Percentiles rank a stretch among this genome's conserved stretches.
Evolutionary conservation across 2,797 vertebrate species (phyloP).

Genomic region (Bryconaethiops microstoma): DNA sequence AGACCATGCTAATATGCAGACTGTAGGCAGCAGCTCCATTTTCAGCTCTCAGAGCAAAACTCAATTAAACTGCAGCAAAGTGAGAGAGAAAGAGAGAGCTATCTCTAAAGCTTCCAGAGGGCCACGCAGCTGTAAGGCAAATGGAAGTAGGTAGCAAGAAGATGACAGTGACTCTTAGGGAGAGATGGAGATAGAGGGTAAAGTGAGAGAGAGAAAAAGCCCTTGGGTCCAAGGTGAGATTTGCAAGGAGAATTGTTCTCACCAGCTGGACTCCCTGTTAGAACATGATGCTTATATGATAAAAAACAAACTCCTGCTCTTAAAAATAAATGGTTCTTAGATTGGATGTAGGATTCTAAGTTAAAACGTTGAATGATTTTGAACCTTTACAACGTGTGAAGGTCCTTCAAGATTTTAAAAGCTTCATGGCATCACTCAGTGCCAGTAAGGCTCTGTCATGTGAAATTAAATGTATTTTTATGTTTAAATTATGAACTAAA

Average conservation of each 20-base stretch:
- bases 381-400: no score
- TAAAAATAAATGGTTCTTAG: neutral
- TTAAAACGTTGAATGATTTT: no score
- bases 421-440: no score
- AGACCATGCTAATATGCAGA: conserved; percentile 41
- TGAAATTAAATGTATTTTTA: neutral
- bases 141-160: conserved; percentile 22
- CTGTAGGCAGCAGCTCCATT: conserved; percentile 47
- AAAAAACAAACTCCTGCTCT: neutral
- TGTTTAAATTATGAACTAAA: neutral
- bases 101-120: conserved; percentile 30
- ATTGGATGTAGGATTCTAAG: no score
- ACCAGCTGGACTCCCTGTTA: neutral
- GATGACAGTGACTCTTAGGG: conserved; percentile 45
- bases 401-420: no score
- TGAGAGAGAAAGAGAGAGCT: conserved; percentile 30
- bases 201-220: conserved; percentile 8
- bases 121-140: neutral
- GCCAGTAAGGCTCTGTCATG: neutral
- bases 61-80: conserved; percentile 41
- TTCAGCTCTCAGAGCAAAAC: conserved; percentile 47
- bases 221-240: conserved; percentile 13
- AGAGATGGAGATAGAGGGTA: neutral
- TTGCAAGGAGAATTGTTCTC: conserved; percentile 4
- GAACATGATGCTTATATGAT: neutral